A percentile compares a stretch with the other conserved stretches of the same genome.
phyloP scores from a whole-genome alignment of 2,797 vertebrate species.

The Smutsia temminckii region DNA sequence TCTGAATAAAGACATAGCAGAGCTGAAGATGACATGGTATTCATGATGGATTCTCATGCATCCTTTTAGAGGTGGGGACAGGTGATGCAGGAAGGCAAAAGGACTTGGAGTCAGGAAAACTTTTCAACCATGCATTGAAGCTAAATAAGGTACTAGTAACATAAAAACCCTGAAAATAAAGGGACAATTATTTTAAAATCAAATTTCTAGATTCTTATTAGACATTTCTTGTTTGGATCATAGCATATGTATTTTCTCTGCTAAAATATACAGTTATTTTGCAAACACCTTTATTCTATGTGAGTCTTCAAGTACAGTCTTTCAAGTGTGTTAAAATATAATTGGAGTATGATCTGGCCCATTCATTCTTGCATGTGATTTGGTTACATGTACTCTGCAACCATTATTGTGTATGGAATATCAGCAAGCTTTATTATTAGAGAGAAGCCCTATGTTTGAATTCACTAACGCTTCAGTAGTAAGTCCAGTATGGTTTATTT shows the following conservation, averaged over 20 bases:
- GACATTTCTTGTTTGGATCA: background rate
- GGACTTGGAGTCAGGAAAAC: background rate
- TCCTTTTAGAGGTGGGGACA: background rate
- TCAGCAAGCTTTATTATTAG: background rate
- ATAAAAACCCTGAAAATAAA: background rate
- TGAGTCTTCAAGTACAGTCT: background rate
- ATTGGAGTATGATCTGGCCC: background rate
- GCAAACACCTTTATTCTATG: background rate
- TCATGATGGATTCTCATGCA: background rate
- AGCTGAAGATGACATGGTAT: background rate
- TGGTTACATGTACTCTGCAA: background rate
- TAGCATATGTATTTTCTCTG: background rate
- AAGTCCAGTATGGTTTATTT: background rate
- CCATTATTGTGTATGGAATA: background rate
- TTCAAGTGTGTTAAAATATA: conserved; percentile 57
- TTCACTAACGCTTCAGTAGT: background rate
- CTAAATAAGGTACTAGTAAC: background rate
- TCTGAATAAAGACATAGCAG: background rate
- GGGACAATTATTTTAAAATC: background rate
- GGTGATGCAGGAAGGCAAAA: background rate
- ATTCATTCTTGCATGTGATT: conserved; percentile 56
- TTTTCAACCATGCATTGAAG: background rate
- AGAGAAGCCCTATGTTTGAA: background rate
- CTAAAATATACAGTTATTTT: conserved; percentile 9
- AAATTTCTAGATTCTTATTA: background rate